Percentiles rank a stretch among this genome's conserved stretches.
Conservation (phyloP, 2,888 invertebrate genomes). For the Hermaeophaga mercurialis region DNA sequence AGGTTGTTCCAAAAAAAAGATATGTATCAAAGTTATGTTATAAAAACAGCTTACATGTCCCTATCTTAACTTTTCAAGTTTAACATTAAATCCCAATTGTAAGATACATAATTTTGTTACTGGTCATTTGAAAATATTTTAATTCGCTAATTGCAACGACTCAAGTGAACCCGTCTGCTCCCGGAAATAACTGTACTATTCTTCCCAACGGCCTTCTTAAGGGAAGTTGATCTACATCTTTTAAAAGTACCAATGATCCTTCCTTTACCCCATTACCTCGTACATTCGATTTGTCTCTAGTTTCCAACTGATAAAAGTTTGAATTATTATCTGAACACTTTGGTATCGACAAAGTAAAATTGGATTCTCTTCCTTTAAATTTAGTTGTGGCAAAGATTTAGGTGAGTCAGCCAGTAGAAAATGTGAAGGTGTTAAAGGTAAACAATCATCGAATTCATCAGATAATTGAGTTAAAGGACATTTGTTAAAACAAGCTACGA, state of each 20-base stretch:
- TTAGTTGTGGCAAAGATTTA: not conserved
- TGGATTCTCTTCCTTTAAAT: not conserved
- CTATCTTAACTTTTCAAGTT: too few relatives aligned
- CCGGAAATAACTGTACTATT: not conserved
- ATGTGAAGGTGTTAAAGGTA: not conserved
- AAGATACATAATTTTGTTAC: too few relatives aligned
- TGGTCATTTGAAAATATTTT: too few relatives aligned
- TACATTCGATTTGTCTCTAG: not conserved
- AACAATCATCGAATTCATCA: not conserved
- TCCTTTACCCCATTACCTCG: not conserved
- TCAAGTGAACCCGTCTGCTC: not conserved
- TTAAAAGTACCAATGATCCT: not conserved
- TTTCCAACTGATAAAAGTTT: not conserved
- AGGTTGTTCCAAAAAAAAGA: too few relatives aligned
- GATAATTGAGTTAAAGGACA: not conserved
- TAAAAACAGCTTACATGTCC: too few relatives aligned
- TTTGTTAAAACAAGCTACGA: not conserved
- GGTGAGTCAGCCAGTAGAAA: not conserved
- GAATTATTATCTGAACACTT: not conserved
- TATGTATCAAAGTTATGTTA: too few relatives aligned
- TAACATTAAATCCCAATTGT: too few relatives aligned
- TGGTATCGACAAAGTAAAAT: not conserved
- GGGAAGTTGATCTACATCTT: not conserved
- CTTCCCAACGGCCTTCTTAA: not conserved
- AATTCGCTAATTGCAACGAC: not conserved